Evolutionary conservation across 2,888 invertebrate species (phyloP), one percentile per base, ranked within the genome.

Genomic region (Dryobota labecula): DNA sequence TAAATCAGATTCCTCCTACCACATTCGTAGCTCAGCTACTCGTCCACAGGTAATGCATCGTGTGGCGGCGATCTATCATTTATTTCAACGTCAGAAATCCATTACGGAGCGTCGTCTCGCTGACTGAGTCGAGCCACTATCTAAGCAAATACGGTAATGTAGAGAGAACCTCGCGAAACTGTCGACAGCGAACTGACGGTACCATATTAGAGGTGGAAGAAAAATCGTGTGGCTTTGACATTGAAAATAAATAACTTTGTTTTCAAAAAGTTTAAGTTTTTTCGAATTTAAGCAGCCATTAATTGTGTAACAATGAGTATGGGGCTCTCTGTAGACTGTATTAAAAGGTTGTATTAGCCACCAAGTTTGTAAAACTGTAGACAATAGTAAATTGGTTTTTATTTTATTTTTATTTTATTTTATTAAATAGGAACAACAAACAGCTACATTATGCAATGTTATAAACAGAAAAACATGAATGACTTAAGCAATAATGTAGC

Each of bases 11-110:
- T 18, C 33, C 20, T 71, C 78, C 69, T 70, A 68, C 56, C 57
- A 67, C 57, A 72, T 80, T 76, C 71, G 62, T 62, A 84, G 62
- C 68, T 47, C 70, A 73, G 58, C 76, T 66, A 67, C 83, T 64
- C 85, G 89, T 87, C 86, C 88, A 57, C 90, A 90, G 92, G 92
- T 93, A 93, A 93, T 92, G 91, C 93, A 92, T 91, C 85, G 89
- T 70, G 76, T 76, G 83, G 70, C 79, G 86, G 83, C 88, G 90
- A 94, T 94, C 92, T 91, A 94, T 94, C 94, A 94, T 93, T 93
- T 93, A 93, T 91, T 91, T 91, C 89, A 89, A 94, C 91, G 94
- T 94, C 94, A 93, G 89, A 90, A 94, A 92, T 92, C 94, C 94
- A 94, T 94, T 94, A 94, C 90, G 79, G 78, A 76, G 75, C 84